These are phyloP conservation scores for Synergus umbraculus DNA, from an alignment of 2,888 invertebrate genomes.

Conservation along the genomic window DNA sequence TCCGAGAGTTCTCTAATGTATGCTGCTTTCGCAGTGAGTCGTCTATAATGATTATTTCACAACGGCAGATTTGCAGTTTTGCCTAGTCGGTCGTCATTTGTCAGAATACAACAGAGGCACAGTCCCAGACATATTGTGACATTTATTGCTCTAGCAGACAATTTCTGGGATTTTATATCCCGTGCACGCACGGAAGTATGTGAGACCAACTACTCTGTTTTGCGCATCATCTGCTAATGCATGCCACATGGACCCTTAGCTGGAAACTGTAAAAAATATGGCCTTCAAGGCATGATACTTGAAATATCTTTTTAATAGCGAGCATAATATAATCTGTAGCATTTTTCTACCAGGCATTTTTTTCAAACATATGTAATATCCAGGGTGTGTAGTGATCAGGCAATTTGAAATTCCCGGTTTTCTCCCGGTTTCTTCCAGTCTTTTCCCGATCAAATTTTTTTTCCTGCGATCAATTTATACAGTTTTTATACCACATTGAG, in stretches of 20 bases:
- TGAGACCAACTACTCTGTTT: background rate
- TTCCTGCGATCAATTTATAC: too few species aligned
- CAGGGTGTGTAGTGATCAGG: too few species aligned
- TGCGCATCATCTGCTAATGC: slow-evolving; percentile 22
- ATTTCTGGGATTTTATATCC: slow-evolving; percentile 24
- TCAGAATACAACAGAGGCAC: background rate
- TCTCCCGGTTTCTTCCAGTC: too few species aligned
- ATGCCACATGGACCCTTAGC: background rate
- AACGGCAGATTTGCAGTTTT: background rate
- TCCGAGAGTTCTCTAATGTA: background rate
- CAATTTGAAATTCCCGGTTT: too few species aligned
- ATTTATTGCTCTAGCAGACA: background rate
- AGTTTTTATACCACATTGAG: too few species aligned
- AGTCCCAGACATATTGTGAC: slow-evolving; percentile 19
- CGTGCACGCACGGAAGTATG: background rate
- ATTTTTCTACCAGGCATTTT: too few species aligned
- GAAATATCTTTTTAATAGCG: background rate
- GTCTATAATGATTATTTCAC: background rate
- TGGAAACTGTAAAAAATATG: slow-evolving; percentile 8
- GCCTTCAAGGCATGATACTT: background rate
- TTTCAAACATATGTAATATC: too few species aligned
- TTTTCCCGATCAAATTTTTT: too few species aligned
- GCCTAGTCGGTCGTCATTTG: background rate
- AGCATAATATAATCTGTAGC: too few species aligned
- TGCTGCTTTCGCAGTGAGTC: background rate